phyloP scores from a whole-genome alignment of 2,113 vertebrate species.

The Tyrannus savana region DNA sequence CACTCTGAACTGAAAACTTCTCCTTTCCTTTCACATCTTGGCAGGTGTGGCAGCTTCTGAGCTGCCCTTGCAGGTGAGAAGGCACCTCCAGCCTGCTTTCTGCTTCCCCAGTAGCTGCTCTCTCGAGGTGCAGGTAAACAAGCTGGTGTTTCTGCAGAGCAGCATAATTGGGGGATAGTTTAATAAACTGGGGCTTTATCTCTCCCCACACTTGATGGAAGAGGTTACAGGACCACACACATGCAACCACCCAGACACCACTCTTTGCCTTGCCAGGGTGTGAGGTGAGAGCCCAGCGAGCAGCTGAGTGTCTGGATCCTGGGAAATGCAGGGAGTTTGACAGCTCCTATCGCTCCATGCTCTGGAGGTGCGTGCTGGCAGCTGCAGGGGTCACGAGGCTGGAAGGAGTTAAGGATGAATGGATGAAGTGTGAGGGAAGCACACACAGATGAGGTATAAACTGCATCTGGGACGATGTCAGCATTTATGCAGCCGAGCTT shows the following conservation, averaged over 20 bases:
- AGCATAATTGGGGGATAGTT: not conserved
- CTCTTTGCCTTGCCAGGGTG: not conserved
- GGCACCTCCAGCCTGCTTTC: not conserved
- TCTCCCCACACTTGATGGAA: not conserved
- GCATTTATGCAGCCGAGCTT: not conserved
- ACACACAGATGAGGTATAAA: not conserved
- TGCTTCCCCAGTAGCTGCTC: not conserved
- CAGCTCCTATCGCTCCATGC: accelerated
- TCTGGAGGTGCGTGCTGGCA: not conserved
- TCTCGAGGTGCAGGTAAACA: not conserved
- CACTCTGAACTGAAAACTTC: not conserved
- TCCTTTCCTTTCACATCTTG: not conserved
- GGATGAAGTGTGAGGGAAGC: not conserved
- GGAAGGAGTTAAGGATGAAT: not conserved
- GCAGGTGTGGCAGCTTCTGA: not conserved
- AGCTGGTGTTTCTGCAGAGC: not conserved
- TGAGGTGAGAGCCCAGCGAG: not conserved
- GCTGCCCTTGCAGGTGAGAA: not conserved
- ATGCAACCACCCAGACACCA: not conserved
- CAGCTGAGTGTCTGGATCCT: not conserved
- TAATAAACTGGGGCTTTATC: not conserved
- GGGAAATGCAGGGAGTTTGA: not conserved
- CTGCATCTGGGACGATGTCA: not conserved
- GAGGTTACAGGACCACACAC: not conserved
- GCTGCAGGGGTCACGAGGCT: not conserved